Evolutionary conservation across 1,140 invertebrate species (phyloP).

Genomic region (Lysiphlebus fabarum): DNA sequence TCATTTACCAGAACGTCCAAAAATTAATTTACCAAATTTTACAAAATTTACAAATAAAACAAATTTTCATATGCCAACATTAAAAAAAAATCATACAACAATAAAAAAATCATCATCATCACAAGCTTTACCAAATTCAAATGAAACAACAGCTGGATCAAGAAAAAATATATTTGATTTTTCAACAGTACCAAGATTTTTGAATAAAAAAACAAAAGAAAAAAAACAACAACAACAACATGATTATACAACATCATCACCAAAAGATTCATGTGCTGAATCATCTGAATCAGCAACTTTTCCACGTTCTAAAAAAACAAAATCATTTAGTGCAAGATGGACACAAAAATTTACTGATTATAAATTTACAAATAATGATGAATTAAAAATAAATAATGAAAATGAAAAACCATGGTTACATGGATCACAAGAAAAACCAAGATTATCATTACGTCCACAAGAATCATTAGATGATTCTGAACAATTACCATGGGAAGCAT

Average conservation of each 20-base stretch:
- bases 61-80: conserved; percentile 37
- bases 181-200: conserved; percentile 72
- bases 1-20: conserved; percentile 60
- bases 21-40: conserved; percentile 48
- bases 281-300: conserved; percentile 56
- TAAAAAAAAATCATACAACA: conserved; percentile 33
- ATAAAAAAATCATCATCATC: conserved; percentile 40
- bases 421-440: conserved; percentile 51
- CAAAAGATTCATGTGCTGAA: conserved; percentile 43
- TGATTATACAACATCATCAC: conserved; percentile 47
- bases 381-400: conserved; percentile 41
- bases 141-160: conserved; percentile 51
- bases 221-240: conserved; percentile 29
- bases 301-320: conserved; percentile 47
- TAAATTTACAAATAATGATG: conserved; percentile 27
- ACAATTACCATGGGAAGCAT: conserved; percentile 42
- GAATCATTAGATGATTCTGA: conserved; percentile 27
- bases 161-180: conserved; percentile 68
- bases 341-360: conserved; percentile 51
- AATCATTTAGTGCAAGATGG: conserved; percentile 53
- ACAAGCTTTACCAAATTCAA: conserved; percentile 47
- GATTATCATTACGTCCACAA: conserved; percentile 38
- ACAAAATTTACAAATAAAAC: conserved; percentile 48
- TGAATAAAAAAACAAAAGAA: conserved; percentile 60
- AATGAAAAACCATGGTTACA: conserved; percentile 51